Evolutionary conservation across 1,140 invertebrate species (phyloP), one percentile per base, ranked within the genome.

Genomic region (Octopus sinensis): DNA sequence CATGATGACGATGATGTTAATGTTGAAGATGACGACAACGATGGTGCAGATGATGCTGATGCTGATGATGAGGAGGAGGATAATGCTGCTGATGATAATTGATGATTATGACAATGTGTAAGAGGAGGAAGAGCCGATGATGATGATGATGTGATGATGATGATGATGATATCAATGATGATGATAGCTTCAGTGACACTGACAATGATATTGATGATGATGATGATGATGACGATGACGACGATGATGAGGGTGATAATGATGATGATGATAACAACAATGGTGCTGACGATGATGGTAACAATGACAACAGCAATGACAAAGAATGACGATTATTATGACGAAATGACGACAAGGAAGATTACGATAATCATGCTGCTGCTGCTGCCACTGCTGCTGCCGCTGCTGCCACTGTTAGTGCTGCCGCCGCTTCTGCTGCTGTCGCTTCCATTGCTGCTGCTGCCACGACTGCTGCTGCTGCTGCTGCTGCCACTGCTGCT

Each of bases 131-230:
- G 23, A 23, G 23, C 23, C 23, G 30, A 43, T 43, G 30, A 2
- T 43, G 30, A 43, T 43, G 30, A 43, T 0, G 30, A 43, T 43
- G 30, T 43, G 30, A 0, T 54, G 4, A 4, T 54, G 78, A 79
- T 54, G 78, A 4, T 54, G 78, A 79, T 54, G 78, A 79, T 54
- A n/a, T n/a, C n/a, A n/a, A 43, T 43, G 30, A 1, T 43, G 30
- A 43, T 43, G 30, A 43, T 43, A 2, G 30, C n/a, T n/a, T n/a
- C n/a, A n/a, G n/a, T n/a, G n/a, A n/a, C n/a, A n/a, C n/a, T n/a
- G 78, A 79, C 52, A 54, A 79, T 43, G 30, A 43, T 54, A 54
- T 4, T 54, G 78, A 79, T 54, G 78, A 79, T 54, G 78, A 79
- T 54, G 78, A 79, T 54, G 54, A 54, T n/a, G 68, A 43, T 52